Base-by-base conservation (phyloP, 2,888 invertebrate genomes). In the Agriopis aurantiaria region DNA sequence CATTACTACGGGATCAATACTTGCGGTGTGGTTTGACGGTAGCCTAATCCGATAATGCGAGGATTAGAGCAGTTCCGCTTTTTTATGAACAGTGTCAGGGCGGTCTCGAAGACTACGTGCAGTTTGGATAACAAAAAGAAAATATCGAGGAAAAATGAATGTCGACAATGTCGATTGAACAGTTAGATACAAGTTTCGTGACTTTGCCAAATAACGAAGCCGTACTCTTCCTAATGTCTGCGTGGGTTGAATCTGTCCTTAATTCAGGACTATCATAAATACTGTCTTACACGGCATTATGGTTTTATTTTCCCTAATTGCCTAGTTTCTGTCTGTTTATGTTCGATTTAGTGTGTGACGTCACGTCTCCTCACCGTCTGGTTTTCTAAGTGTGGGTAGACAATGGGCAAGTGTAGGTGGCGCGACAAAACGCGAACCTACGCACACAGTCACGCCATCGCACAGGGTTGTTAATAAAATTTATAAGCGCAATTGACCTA, bases 401-500 rank as follows among this genome's bases (percentile, higher is more conserved):
- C 91, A 91, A 92, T 92, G 88, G 88, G 78, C 69, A 71, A 68
- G 80, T 75, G 88, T 89, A 91, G 91, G 92, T 85, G 88, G 84
- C 82, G 84, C 82, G 78, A 80, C 84, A 92, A 92, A 92, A 90
- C 78, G 76, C 81, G 80, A 88, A 83, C 93, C 92, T 90, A 92
- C 92, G 88, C 91, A 75, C 92, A 88, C 91, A 75, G 69, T 74
- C 78, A 74, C 75, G 74, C 72, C 68, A 76, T 71, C 52, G 43
- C 68, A 65, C 57, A 77, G 77, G 77, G 77, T 70, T 77, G 77
- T 73, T 75, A 68, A 76, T 73, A 69, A 72, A 71, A 73, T 73
- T 68, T 70, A 73, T 70, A 68, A 73, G 69, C 69, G 65, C 73
- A 69, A 74, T 73, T 70, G 69, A 73, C 69, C 72, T 65, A 73